Conservation (phyloP, 2,113 vertebrate genomes). For the Pomatostomus ruficeps region DNA sequence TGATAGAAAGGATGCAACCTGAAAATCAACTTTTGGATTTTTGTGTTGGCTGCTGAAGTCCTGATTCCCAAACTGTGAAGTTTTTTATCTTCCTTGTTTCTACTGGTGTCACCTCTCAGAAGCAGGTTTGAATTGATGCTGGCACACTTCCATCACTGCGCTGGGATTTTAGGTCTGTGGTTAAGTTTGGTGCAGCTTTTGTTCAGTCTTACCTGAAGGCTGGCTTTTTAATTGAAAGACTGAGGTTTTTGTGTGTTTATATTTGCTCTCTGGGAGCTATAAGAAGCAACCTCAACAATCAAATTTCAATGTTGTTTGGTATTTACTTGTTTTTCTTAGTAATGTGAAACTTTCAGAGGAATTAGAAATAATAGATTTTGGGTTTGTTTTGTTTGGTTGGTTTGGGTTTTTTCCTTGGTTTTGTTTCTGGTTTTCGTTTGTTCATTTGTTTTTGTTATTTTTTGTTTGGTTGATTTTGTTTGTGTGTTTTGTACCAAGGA, state of each 20-base stretch:
- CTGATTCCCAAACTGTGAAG: neutral
- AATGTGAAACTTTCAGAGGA: neutral
- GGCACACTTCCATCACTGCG: neutral
- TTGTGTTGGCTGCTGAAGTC: neutral
- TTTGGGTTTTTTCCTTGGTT: accelerated
- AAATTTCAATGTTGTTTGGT: neutral
- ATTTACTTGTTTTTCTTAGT: neutral
- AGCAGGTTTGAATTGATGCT: neutral
- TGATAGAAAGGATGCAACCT: neutral
- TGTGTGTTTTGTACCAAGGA: neutral
- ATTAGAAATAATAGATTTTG: neutral
- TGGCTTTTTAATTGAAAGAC: neutral
- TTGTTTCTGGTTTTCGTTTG: neutral
- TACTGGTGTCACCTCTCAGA: neutral
- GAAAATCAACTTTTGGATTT: neutral
- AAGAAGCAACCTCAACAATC: neutral
- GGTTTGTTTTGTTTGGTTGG: neutral
- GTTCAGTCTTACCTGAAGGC: neutral
- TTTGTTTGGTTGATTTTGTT: neutral
- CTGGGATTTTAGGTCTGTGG: neutral
- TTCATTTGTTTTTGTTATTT: neutral
- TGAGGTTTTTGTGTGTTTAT: neutral
- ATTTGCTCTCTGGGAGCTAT: neutral
- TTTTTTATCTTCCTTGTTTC: neutral
- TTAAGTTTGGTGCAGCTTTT: neutral